Evolutionary conservation across 1,140 invertebrate genomes (phyloP), one percentile per base, ranked within the genome.

Genomic region (Gonatopus flavifemur): DNA sequence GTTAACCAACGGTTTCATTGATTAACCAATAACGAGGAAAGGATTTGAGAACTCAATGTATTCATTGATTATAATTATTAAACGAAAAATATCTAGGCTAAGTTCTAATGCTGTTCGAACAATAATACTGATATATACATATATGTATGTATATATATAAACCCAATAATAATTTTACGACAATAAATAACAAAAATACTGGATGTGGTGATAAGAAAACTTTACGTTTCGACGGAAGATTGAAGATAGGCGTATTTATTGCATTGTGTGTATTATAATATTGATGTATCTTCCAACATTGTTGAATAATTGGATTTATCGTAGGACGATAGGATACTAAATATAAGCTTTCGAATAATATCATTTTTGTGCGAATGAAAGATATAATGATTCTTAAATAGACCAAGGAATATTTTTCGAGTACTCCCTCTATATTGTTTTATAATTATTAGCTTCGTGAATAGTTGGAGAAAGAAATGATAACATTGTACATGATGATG

Each of bases 41-140:
- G n/a, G 24, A 43, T 40, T 36, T 42, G 31, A 32, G 31, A 51
- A 45, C 43, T 57, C 18, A 47, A 61, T 9, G 37, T 57, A 54
- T 51, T 18, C 35, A 47, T 55, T 49, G 16, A 58, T 21, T 38
- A 51, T 52, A 58, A 52, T 49, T 45, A 55, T 31, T 62, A 64
- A 35, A 41, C 49, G 54, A 57, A n/a, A n/a, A 52, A 51, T 57
- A 59, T 42, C 51, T 76, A 77, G 68, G 66, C 66, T 77, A 76
- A 76, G 71, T 64, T 73, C 58, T 60, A 67, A 78, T 78, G 76
- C 76, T 78, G 74, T 78, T 77, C 74, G 76, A 76, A 78, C 76
- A 78, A 78, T 78, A 78, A 78, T 75, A 69, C 60, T 66, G 66
- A 76, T 67, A 71, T 70, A 70, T 66, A 68, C 69, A 72, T 70